Conservation (phyloP, 2,797 vertebrate genomes). For the Rhynchotus rufescens region DNA sequence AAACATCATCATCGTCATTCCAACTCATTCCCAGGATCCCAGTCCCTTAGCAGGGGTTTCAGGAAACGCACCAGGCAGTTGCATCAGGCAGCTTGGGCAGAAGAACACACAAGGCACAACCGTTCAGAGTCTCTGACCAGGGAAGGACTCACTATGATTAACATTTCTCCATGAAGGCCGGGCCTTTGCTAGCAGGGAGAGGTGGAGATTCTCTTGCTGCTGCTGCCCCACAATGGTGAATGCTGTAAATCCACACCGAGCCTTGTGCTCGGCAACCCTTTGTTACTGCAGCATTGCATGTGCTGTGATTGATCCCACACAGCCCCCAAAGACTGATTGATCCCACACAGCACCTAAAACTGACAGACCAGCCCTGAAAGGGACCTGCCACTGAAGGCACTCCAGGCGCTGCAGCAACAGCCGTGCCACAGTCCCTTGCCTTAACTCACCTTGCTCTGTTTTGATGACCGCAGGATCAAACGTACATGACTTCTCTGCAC, state of each 20-base stretch:
- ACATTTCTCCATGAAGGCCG: neutral
- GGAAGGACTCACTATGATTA: neutral
- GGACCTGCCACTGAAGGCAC: neutral
- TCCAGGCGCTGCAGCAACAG: neutral
- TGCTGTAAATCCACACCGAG: neutral
- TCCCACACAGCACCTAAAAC: neutral
- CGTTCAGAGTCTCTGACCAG: neutral
- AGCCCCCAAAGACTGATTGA: neutral
- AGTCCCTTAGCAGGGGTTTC: neutral
- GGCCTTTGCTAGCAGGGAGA: neutral
- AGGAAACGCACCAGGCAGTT: neutral
- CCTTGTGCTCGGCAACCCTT: neutral
- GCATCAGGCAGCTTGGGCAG: neutral
- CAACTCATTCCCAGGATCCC: neutral
- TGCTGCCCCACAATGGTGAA: constrained; percentile 17
- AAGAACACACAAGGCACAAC: neutral
- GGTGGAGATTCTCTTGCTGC: neutral
- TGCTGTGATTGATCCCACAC: neutral
- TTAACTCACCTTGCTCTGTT: neutral
- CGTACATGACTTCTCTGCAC: neutral
- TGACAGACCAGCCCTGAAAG: neutral
- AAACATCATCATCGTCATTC: neutral
- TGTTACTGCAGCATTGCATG: neutral
- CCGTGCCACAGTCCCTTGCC: neutral
- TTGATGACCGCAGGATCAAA: neutral